Conservation (phyloP, 1,140 invertebrate species). For the Harlomillsia oculata region DNA sequence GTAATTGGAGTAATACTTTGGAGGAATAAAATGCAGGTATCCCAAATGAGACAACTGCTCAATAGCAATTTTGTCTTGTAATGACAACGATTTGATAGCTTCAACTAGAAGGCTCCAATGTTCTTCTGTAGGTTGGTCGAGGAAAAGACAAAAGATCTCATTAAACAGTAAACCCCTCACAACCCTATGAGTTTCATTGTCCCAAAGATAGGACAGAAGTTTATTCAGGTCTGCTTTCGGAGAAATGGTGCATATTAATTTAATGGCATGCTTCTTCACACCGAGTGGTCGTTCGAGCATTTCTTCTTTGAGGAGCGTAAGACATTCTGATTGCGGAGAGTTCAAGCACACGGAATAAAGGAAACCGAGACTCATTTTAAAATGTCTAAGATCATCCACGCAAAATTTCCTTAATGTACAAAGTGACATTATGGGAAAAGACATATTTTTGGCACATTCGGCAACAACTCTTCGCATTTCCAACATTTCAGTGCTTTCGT, state of each 20-base stretch:
- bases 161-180: slow-evolving; percentile 3
- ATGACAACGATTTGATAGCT: neutral
- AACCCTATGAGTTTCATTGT: slow-evolving; percentile 5
- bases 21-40: neutral
- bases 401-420: slow-evolving; percentile 2
- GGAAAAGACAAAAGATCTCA: neutral
- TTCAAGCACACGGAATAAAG: slow-evolving; percentile 3
- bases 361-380: slow-evolving; percentile 2
- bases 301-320: slow-evolving; percentile 20
- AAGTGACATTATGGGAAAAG: neutral
- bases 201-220: slow-evolving; percentile 12
- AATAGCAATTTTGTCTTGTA: neutral
- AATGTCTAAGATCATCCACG: slow-evolving; percentile 4
- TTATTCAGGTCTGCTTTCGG: slow-evolving; percentile 12
- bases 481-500: neutral
- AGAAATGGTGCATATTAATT: slow-evolving; percentile 1
- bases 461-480: slow-evolving; percentile 13
- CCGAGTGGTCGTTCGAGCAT: slow-evolving; percentile 8
- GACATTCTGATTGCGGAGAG: neutral
- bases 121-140: slow-evolving; percentile 2
- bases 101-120: slow-evolving; percentile 6
- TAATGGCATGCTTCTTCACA: slow-evolving; percentile 9
- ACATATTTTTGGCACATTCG: neutral
- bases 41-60: neutral
- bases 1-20: neutral